phyloP scores from a whole-genome alignment of 2,797 vertebrate species.

The Paguma larvata region DNA sequence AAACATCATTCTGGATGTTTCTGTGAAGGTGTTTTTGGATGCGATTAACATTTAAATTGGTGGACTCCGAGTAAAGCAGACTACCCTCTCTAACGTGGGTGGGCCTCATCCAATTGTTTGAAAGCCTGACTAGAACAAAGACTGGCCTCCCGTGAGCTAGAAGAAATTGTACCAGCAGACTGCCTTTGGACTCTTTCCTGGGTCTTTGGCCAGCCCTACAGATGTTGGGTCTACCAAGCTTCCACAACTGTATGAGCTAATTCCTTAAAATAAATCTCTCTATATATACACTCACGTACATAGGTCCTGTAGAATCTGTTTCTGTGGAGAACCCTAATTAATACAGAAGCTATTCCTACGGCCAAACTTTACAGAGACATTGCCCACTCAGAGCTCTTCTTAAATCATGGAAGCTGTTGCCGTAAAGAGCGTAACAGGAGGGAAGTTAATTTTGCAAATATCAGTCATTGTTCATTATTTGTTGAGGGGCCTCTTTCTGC shows the following conservation, averaged over 20 bases:
- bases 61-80: neutral
- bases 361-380: neutral
- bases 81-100: neutral
- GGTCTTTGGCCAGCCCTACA: neutral
- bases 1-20: constrained; percentile 12
- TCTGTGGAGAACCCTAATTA: constrained; percentile 8
- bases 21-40: neutral
- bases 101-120: neutral
- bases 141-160: neutral
- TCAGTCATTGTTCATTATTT: neutral
- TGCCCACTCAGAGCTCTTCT: neutral
- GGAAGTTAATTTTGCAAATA: constrained; percentile 4
- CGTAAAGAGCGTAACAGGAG: neutral
- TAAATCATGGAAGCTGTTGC: neutral
- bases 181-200: neutral
- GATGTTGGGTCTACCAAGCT: neutral
- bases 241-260: neutral
- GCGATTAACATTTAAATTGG: neutral
- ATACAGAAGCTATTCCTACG: neutral
- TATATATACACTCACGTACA: neutral
- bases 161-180: neutral
- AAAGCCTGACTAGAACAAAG: neutral
- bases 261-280: neutral
- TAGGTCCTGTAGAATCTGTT: neutral
- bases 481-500: neutral